These are phyloP conservation scores for Halocaridina rubra DNA, from an alignment of 2,888 invertebrate species.

Conservation along the genomic window DNA sequence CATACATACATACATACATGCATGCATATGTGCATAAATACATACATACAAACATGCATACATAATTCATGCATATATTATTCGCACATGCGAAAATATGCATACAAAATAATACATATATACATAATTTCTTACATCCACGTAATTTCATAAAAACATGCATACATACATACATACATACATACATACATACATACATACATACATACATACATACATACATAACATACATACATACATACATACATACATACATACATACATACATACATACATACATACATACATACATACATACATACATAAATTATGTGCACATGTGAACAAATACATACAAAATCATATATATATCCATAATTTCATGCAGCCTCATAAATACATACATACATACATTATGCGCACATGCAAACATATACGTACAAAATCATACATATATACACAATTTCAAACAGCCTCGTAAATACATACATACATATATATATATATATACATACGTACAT, in stretches of 20 bases:
- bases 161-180: background rate
- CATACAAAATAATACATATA: too few species aligned
- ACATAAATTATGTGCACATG: background rate
- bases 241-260: background rate
- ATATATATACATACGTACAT: background rate
- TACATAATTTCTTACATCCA: background rate
- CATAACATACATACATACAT: background rate
- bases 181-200: background rate
- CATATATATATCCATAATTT: background rate
- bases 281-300: background rate
- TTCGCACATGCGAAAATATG: background rate
- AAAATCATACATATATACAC: background rate
- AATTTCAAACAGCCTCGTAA: too few species aligned
- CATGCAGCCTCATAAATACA: background rate
- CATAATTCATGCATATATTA: background rate
- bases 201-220: background rate
- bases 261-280: slow-evolving; percentile 4
- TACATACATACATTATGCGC: slow-evolving; percentile 2
- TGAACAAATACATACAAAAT: background rate
- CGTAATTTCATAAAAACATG: background rate
- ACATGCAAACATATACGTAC: background rate
- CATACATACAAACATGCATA: background rate
- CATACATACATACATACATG: background rate
- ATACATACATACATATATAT: background rate
- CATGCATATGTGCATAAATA: background rate